These are phyloP conservation scores for Vicugna pacos DNA, from an alignment of 2,113 vertebrate species.

Conservation along the genomic window DNA sequence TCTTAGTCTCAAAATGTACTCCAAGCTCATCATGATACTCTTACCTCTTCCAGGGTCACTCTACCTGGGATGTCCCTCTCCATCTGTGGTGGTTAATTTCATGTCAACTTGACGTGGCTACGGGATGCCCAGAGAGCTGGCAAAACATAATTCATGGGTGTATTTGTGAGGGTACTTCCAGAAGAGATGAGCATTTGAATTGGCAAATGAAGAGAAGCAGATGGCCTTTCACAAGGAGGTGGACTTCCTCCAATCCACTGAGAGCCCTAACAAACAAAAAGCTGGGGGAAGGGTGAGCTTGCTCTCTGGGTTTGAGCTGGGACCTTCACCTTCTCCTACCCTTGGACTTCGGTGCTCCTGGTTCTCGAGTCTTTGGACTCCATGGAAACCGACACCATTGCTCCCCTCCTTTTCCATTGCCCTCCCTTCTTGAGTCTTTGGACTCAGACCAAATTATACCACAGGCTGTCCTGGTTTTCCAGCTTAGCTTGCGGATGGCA, in stretches of 20 bases:
- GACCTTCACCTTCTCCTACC: background rate
- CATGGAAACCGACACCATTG: background rate
- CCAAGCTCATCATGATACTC: background rate
- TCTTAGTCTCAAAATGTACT: background rate
- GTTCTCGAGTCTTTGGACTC: background rate
- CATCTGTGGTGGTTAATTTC: slow-evolving; percentile 1
- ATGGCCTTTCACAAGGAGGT: background rate
- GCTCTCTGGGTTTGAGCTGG: background rate
- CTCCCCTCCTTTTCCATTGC: background rate
- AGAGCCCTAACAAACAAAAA: background rate
- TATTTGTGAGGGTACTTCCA: background rate
- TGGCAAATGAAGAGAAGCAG: background rate
- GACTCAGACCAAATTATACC: background rate
- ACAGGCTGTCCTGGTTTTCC: background rate
- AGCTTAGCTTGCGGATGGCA: background rate
- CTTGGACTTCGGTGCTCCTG: background rate
- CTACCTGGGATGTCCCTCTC: background rate
- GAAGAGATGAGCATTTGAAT: background rate
- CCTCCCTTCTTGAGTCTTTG: background rate
- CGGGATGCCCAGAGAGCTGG: background rate
- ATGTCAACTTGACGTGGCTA: background rate
- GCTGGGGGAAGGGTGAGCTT: background rate
- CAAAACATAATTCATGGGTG: background rate
- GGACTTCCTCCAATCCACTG: background rate
- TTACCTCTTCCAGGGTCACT: background rate